These are phyloP conservation scores for Pelecanoides urinatrix DNA, from an alignment of 2,113 vertebrate genomes.

Conservation along the genomic window DNA sequence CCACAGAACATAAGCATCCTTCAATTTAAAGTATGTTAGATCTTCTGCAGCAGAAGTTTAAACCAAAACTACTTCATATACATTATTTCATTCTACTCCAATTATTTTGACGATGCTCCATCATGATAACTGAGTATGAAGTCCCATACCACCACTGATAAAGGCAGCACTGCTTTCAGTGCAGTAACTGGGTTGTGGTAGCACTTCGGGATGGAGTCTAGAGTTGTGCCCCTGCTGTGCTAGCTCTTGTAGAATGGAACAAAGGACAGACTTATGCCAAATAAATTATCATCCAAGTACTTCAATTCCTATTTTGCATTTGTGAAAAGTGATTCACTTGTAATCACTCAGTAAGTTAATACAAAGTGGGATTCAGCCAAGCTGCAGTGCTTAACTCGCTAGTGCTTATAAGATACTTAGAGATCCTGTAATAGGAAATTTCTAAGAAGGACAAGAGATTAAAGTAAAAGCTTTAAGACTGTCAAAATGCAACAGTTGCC, in stretches of 20 bases:
- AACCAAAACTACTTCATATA: not conserved
- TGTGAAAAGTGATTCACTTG: not conserved
- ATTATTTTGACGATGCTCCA: not conserved
- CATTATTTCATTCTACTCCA: not conserved
- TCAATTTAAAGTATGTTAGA: not conserved
- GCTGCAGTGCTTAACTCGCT: not conserved
- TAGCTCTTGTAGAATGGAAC: not conserved
- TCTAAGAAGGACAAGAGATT: not conserved
- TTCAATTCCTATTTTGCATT: not conserved
- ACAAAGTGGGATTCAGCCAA: not conserved
- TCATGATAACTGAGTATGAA: fast-evolving
- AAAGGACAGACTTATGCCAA: not conserved
- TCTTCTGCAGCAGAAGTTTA: not conserved
- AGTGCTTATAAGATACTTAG: not conserved
- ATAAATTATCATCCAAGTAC: not conserved
- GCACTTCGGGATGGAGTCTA: not conserved
- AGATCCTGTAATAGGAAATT: not conserved
- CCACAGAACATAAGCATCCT: not conserved
- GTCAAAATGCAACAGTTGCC: not conserved
- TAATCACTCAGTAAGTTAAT: not conserved
- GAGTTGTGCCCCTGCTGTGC: not conserved
- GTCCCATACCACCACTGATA: not conserved
- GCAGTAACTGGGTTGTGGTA: not conserved
- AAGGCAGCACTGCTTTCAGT: not conserved
- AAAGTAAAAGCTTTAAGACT: not conserved